These are phyloP conservation scores for Myiotriccus ornatus DNA, from an alignment of 2,797 vertebrate genomes.

Conservation along the genomic window DNA sequence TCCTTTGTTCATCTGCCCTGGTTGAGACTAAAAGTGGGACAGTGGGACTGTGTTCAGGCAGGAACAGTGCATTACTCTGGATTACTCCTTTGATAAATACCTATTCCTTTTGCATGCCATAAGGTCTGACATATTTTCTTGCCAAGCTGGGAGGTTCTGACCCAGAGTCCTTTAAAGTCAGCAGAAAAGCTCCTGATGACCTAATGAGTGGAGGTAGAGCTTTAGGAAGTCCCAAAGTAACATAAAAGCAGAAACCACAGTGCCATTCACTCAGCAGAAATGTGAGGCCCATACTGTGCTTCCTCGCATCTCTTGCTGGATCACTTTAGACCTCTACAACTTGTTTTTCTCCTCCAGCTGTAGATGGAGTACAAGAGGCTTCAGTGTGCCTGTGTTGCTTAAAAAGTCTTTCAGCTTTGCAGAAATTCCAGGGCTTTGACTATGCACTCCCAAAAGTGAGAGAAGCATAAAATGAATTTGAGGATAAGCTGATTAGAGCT, in stretches of 20 bases:
- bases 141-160: background rate
- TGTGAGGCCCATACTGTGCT: background rate
- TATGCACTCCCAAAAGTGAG: background rate
- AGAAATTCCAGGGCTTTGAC: background rate
- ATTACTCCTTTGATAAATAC: background rate
- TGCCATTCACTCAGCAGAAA: background rate
- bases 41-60: background rate
- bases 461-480: slow-evolving; percentile 1
- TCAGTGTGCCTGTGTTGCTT: background rate
- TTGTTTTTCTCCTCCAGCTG: background rate
- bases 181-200: background rate
- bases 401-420: background rate
- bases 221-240: background rate
- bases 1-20: background rate
- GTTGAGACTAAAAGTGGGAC: background rate
- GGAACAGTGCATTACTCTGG: background rate
- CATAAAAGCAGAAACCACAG: background rate
- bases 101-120: background rate
- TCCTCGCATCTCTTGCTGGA: background rate
- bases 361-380: background rate
- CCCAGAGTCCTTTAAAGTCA: background rate
- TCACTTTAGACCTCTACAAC: background rate
- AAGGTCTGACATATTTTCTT: background rate
- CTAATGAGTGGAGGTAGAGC: background rate
- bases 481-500: slow-evolving; percentile 12